Conservation (phyloP, 1,140 invertebrate species). For the Mactra quadrangularis region DNA sequence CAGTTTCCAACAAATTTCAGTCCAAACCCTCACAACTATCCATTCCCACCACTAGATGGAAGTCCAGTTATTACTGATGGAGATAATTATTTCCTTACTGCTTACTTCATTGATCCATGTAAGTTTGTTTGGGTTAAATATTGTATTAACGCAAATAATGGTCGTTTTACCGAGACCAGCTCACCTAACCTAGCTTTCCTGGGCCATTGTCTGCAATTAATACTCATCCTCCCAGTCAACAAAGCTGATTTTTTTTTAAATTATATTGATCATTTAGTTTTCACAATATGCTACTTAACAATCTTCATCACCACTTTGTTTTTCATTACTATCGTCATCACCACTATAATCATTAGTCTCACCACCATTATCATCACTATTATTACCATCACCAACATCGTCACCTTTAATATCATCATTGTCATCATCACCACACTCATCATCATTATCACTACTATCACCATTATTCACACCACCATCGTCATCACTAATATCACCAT, state of each 20-base stretch:
- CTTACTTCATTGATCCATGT: constrained; percentile 68
- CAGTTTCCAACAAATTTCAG: constrained; percentile 29
- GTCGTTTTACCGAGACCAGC: too few species aligned
- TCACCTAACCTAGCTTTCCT: background rate
- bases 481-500: too few species aligned
- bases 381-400: too few species aligned
- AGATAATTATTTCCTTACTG: constrained; percentile 48
- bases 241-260: background rate
- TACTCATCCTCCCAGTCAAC: background rate
- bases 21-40: constrained; percentile 37
- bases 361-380: too few species aligned
- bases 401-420: too few species aligned
- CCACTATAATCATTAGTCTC: too few species aligned
- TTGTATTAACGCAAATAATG: too few species aligned
- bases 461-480: too few species aligned
- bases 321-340: too few species aligned
- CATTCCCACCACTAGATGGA: background rate
- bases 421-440: too few species aligned
- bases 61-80: constrained; percentile 49
- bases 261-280: background rate
- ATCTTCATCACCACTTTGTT: too few species aligned
- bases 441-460: too few species aligned
- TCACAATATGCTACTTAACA: background rate
- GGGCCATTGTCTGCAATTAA: background rate
- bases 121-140: background rate